Evolutionary conservation across 1,140 invertebrate species (phyloP), one percentile per base, ranked within the genome.

Genomic region (Drosophila fuyamai): DNA sequence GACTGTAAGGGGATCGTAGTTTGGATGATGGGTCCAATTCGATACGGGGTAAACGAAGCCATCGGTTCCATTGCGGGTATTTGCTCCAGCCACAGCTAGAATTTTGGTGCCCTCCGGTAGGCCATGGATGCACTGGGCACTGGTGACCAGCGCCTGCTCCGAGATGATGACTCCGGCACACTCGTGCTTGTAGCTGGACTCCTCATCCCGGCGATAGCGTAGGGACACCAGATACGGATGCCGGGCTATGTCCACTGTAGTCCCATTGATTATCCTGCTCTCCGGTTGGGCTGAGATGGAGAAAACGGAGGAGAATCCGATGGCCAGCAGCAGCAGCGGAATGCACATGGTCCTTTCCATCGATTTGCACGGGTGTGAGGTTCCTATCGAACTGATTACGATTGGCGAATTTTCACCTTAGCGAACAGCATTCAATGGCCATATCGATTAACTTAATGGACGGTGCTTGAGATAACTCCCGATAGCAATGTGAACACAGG

Each of bases 1-100:
- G 8, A 94, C 93, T 2, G 92, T 93, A 1, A 72, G 76, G 29
- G 50, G 40, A 16, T 90, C 73, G 79, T 94, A 95, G 4, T 91
- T 43, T 0, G 84, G 70, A 79, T 95, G 95, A 2, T 92, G 60
- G 13, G 92, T 76, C 61, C 94, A 85, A n/a, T 92, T 85, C 2
- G 88, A 66, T 0, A 93, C 93, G 0, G 82, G 79, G 44, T 93
- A 81, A 1, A 79, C 47, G 4, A 83, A 53, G 4, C 93, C 94
- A 50, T 93, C 93, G 5, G 59, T 76, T 10, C 90, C 91, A 6
- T 84, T 81, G 1, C 78, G 72, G 0, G 92, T 80, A 60, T 91
- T 89, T 5, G 76, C 76, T 0, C 58, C 88, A n/a, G 57, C 84
- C 27, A 91, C 81, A 12, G 83, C 72, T 55, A 86, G 23, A 0